Conservation (phyloP, 2,113 vertebrate species). For the Tamias sibiricus region DNA sequence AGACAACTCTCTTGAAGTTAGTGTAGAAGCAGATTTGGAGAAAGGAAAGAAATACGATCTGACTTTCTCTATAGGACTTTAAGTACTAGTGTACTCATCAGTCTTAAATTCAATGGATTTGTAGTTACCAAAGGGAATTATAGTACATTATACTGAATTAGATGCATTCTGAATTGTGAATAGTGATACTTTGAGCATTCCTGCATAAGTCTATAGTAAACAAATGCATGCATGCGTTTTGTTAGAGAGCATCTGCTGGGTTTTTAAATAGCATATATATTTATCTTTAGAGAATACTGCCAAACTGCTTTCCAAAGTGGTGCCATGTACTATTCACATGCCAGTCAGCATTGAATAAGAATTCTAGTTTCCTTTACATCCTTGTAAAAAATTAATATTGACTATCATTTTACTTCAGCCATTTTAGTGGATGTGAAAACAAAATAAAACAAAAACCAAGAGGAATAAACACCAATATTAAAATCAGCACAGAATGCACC, state of each 20-base stretch:
- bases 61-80: background rate
- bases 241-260: background rate
- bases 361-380: background rate
- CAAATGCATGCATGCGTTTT: background rate
- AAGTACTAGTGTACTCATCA: background rate
- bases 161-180: background rate
- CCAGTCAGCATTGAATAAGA: background rate
- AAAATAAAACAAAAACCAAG: background rate
- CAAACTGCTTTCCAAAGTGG: background rate
- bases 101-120: background rate
- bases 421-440: background rate
- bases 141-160: background rate
- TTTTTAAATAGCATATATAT: background rate
- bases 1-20: background rate
- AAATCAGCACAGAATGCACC: background rate
- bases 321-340: background rate
- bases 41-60: background rate
- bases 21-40: background rate
- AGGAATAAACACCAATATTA: background rate
- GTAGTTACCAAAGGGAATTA: background rate
- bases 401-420: constrained; percentile 33
- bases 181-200: background rate
- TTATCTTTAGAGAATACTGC: background rate
- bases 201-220: background rate
- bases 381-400: constrained; percentile 19